Conservation (phyloP, 2,888 invertebrate species). For the Limnephilus rhombicus region DNA sequence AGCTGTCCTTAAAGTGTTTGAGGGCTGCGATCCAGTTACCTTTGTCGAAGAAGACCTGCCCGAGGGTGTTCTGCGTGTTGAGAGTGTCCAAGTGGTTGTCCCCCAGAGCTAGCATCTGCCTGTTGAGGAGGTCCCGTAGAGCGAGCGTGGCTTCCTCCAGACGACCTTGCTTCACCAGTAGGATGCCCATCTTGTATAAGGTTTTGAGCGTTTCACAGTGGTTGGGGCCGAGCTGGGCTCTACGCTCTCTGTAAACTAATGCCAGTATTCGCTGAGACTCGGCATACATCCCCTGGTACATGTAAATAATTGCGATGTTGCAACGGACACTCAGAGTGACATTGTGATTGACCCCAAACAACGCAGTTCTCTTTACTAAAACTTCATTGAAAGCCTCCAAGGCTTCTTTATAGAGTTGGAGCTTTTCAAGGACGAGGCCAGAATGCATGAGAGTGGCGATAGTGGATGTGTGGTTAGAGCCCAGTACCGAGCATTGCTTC, state of each 20-base stretch:
- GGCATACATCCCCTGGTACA: not conserved
- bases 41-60: conserved; percentile 1
- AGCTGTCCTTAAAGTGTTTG: conserved; percentile 1
- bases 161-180: not conserved
- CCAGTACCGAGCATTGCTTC: not conserved
- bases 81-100: not conserved
- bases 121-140: not conserved
- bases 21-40: conserved; percentile 2
- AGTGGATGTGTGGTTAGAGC: not conserved
- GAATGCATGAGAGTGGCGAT: not conserved
- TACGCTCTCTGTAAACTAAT: not conserved
- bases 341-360: not conserved
- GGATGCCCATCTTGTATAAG: not conserved
- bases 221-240: not conserved
- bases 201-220: not conserved
- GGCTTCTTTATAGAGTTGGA: conserved; percentile 10
- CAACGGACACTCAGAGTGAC: not conserved
- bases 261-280: not conserved
- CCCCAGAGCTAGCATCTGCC: not conserved
- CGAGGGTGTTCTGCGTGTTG: not conserved
- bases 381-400: not conserved
- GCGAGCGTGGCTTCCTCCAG: not conserved
- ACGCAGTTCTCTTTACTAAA: not conserved
- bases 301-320: not conserved
- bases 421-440: not conserved